Base-by-base conservation (phyloP, 2,113 vertebrate genomes). In the Centrocercus urophasianus region DNA sequence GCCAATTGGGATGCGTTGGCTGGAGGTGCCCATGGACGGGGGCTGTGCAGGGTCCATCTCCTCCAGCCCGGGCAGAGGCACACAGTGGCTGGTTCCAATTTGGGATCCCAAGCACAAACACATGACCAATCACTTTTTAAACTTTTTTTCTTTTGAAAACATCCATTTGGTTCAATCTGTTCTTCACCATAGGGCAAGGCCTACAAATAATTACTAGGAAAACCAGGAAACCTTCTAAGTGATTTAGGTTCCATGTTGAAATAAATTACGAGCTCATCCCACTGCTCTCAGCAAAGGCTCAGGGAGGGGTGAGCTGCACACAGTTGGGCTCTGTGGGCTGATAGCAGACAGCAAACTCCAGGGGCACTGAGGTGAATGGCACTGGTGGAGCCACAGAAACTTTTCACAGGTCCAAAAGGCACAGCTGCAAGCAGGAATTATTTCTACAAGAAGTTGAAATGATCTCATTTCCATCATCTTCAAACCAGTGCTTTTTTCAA, bases 1-100 rank as follows among this genome's bases (percentile, higher is more conserved):
- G 19, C 88, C 77, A 74, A 95, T 69, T 14, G 89, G 70, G 82
- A n/a, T 3, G 1, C 18, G 67, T 67, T 84, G 91, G 63, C 77
- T 84, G 60, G 77, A 71, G 48, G 40, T 19, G 63, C 47, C 73
- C 6, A 0, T 12, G 57, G 73, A 84, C 83, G 8, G 19, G 8
- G n/a, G 65, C 43, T 5, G 1, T 32, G 38, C 64, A 45, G 15
- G 56, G 43, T 74, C 57, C 75, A 16, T 11, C 48, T 14, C 6
- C 47, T 18, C 25, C 63, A 20, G 11, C 11, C 17, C 0, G 2
- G 79, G 63, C 47, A 36, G 36, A 73, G 42, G 7, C 13, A 2
- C 61, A 32, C 1, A 1, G 47, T 13, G 11, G 13, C 40, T 28
- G 5, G 2, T 16, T 70, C 11, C 4, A 34, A 22, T 45, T 42